Conservation (phyloP, 2,113 vertebrate species). For the Nettapus auritus region DNA sequence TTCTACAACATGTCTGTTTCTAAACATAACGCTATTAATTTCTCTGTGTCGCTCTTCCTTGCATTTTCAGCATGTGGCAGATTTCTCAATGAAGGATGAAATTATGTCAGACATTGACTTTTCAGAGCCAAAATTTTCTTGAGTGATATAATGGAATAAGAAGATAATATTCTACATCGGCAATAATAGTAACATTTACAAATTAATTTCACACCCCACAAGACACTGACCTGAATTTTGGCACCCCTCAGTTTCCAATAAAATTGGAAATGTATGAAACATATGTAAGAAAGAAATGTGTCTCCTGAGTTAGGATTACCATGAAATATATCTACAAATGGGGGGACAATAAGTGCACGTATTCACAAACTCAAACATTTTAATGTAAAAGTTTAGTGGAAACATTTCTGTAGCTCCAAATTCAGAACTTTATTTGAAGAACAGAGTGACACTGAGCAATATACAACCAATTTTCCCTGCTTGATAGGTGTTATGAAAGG, state of each 20-base stretch:
- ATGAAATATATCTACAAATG: background rate
- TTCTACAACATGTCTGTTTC: background rate
- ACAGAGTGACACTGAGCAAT: background rate
- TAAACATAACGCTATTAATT: constrained; percentile 24
- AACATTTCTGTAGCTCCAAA: background rate
- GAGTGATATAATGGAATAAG: background rate
- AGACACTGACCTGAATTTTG: constrained; percentile 24
- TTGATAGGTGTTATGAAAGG: background rate
- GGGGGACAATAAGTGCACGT: background rate
- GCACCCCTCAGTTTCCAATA: background rate
- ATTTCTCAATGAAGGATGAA: constrained; percentile 22
- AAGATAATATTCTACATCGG: background rate
- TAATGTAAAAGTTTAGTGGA: background rate
- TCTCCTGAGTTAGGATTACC: background rate
- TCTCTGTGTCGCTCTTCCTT: background rate
- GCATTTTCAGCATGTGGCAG: background rate
- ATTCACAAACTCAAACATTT: background rate
- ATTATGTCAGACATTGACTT: constrained; percentile 2
- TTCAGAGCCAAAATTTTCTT: background rate
- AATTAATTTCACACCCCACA: background rate
- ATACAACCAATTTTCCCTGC: background rate
- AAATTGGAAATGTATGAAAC: background rate
- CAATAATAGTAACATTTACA: background rate
- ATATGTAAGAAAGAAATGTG: background rate
- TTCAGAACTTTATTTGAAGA: background rate